These are phyloP conservation scores for Heterodera filipjevi DNA, from an alignment of 2,888 invertebrate species.

Conservation along the genomic window DNA sequence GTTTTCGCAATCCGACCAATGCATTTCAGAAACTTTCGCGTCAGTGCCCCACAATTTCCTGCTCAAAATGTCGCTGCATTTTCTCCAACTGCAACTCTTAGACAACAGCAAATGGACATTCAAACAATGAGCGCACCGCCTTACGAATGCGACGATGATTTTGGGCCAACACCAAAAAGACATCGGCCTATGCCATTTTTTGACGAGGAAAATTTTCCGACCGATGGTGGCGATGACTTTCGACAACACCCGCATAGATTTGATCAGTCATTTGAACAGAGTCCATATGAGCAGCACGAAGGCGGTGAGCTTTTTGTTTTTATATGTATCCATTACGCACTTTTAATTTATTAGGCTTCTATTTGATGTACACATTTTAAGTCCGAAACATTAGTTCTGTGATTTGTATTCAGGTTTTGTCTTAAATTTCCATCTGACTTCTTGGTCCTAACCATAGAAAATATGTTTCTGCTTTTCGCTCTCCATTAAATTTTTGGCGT, in stretches of 20 bases:
- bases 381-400: too few relatives aligned
- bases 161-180: neutral
- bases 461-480: too few relatives aligned
- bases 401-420: too few relatives aligned
- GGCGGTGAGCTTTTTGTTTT: neutral
- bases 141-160: neutral
- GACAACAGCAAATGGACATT: neutral
- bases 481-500: too few relatives aligned
- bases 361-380: too few relatives aligned
- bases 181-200: neutral
- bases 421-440: too few relatives aligned
- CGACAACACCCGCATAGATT: neutral
- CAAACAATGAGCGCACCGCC: neutral
- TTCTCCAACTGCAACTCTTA: neutral
- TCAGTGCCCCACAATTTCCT: neutral
- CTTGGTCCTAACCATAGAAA: too few relatives aligned
- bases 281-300: neutral
- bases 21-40: slow-evolving; percentile 2
- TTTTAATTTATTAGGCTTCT: too few relatives aligned
- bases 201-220: neutral
- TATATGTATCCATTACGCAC: too few relatives aligned
- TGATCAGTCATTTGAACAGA: neutral
- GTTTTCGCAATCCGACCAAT: too few relatives aligned
- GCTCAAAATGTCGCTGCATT: neutral
- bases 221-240: neutral